These are phyloP conservation scores for Aurelia sp. DNA, from an alignment of 30 jellyfish, hydroid and myxozoan species.

Conservation along the genomic window DNA sequence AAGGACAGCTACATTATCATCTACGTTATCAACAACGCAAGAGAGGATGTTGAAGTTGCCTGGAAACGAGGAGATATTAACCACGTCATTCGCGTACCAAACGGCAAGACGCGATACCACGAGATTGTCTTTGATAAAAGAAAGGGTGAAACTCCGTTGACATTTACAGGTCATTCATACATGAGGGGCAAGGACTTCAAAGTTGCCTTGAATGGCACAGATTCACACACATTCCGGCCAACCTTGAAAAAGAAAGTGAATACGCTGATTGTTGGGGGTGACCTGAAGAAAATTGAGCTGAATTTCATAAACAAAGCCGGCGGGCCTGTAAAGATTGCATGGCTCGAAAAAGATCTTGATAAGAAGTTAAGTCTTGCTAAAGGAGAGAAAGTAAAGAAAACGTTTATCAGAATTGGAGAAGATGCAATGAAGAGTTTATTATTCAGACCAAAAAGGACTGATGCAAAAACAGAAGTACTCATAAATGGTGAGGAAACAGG, in stretches of 20 bases:
- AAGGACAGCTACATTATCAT: conserved; percentile 2
- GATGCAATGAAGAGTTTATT: conserved; percentile 2
- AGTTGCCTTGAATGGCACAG: conserved; percentile 23
- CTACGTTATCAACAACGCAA: conserved; percentile 27
- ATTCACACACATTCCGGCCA: not conserved
- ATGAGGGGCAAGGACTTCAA: conserved; percentile 5
- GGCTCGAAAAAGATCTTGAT: conserved; percentile 40
- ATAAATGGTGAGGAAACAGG: conserved; percentile 30
- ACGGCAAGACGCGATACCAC: conserved; percentile 1
- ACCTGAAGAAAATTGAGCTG: not conserved
- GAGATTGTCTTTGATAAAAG: conserved; percentile 17
- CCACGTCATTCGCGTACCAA: not conserved
- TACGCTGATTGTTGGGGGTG: conserved; percentile 29
- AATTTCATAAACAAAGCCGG: conserved; percentile 23
- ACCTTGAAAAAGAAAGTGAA: not conserved
- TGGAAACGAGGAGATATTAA: conserved; percentile 26
- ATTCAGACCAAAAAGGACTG: conserved; percentile 40
- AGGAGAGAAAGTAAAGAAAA: not conserved
- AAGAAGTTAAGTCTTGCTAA: conserved; percentile 9
- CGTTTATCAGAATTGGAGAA: not conserved
- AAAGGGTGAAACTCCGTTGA: conserved; percentile 7
- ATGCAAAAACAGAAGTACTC: conserved; percentile 19
- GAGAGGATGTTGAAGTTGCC: not conserved
- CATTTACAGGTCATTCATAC: conserved; percentile 20
- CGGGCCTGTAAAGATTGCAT: conserved; percentile 26